phyloP scores from a whole-genome alignment of 64 coral and sea anemone genomes.

The Exaiptasia diaphana region DNA sequence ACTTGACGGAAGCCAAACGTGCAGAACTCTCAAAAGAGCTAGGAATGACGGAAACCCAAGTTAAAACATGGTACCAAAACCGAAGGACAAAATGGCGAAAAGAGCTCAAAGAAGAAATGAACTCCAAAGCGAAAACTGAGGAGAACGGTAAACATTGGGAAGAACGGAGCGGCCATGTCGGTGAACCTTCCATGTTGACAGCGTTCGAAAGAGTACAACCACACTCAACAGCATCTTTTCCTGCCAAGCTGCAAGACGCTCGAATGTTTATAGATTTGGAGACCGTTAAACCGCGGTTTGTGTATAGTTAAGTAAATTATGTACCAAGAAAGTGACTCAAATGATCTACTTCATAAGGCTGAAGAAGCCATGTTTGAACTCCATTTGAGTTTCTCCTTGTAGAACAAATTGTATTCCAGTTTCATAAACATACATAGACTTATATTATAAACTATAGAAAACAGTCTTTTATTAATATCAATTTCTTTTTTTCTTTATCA shows the following conservation, averaged over 20 bases:
- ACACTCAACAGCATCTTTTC: background rate
- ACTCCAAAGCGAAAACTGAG: background rate
- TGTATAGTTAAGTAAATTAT: background rate
- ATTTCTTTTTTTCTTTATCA: no score
- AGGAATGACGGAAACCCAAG: slow-evolving; percentile 77
- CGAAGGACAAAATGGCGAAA: slow-evolving; percentile 84
- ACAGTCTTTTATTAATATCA: no score
- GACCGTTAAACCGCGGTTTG: background rate
- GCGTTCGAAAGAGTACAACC: background rate
- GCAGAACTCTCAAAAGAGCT: slow-evolving; percentile 61
- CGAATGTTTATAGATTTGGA: slow-evolving; percentile 5
- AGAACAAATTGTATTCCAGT: no score
- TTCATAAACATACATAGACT: no score
- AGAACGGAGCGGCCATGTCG: background rate
- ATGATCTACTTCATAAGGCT: no score
- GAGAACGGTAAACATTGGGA: background rate
- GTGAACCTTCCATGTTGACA: background rate
- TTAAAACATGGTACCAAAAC: slow-evolving; percentile 86
- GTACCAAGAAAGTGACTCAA: no score
- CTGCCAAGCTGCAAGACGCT: background rate
- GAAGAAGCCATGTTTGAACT: no score
- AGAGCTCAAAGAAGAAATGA: slow-evolving; percentile 67
- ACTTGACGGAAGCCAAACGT: slow-evolving; percentile 67
- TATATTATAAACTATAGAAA: no score
- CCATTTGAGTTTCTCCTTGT: no score